Percentiles rank a stretch among this genome's conserved stretches.
Evolutionary conservation across 2,888 invertebrate species (phyloP).

Genomic region (Diarsia mendica): DNA sequence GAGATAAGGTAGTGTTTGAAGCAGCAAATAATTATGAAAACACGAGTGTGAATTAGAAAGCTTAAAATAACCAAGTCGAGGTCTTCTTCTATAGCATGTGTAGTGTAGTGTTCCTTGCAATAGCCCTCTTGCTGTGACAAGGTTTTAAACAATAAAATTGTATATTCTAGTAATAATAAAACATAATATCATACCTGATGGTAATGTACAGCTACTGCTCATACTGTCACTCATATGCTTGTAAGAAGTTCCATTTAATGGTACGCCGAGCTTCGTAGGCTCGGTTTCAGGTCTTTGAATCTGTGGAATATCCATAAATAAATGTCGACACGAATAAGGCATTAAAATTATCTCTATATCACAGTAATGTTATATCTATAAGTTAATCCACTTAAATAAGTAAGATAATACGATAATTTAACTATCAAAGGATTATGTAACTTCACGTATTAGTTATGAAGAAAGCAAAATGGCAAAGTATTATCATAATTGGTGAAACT

Average conservation of each 20-base stretch:
- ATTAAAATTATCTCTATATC: slow-evolving; percentile 35
- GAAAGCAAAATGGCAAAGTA: background rate
- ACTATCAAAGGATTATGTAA: slow-evolving; percentile 1
- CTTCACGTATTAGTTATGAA: background rate
- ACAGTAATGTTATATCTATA: slow-evolving; percentile 16
- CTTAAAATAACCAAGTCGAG: background rate
- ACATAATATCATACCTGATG: slow-evolving; percentile 84
- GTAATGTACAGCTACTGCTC: slow-evolving; percentile 95
- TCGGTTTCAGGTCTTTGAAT: slow-evolving; percentile 88
- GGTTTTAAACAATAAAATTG: background rate
- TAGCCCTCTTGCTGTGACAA: background rate
- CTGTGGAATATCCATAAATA: slow-evolving; percentile 68
- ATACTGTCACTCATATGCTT: slow-evolving; percentile 91
- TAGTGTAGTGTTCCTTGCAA: background rate
- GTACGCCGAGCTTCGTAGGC: slow-evolving; percentile 85
- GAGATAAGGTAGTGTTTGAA: background rate
- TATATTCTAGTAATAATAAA: background rate
- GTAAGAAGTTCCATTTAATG: slow-evolving; percentile 86
- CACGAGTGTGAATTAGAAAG: background rate
- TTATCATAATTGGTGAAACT: no score
- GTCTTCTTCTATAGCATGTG: background rate
- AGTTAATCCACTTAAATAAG: slow-evolving; percentile 31
- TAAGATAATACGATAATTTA: slow-evolving; percentile 27
- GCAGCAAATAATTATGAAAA: background rate
- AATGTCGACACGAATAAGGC: slow-evolving; percentile 2